Evolutionary conservation across 2,888 invertebrate genomes (phyloP), one percentile per base, ranked within the genome.

Genomic region (Bombylius discolor): DNA sequence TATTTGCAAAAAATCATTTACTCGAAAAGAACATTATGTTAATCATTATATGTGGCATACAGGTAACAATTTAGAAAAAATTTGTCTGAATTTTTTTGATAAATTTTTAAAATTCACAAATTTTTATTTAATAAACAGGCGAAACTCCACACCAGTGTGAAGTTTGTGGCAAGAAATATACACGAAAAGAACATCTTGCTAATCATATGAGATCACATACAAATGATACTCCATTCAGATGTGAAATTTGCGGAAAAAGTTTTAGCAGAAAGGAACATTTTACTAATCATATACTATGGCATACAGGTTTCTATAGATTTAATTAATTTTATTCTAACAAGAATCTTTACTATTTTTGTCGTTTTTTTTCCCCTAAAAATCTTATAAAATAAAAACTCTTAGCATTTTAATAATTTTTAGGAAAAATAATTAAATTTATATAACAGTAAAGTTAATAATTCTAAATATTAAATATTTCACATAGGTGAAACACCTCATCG

Each of bases 281-380:
- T 78, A 87, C 86, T 81, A 89, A 89, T 78, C 89, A 89, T 77
- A 88, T 89, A 73, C 79, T 89, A 81, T 89, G 89, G 89, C 89
- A 89, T 73, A 88, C 89, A 67, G 84, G 81, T 81, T 87, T 86
- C 85, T 31, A 86, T 86, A 69, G 81, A 86, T 49, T 87, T 87
- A 68, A 85, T 86, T 69, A 86, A 85, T 73, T 87, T 87, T 69
- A 85, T 85, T 32, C 86, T 87, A 71, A 85, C 86, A 7, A n/a
- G n/a, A n/a, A n/a, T n/a, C n/a, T n/a, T 87, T 87, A 70, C 5
- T 36, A 1, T 7, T 36, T 36, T 36, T 36, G 2, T 36, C 1
- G 1, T 7, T 7, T 36, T 36, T 36, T 36, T 7, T 36, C 5
- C 7, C 7, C 5, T 34, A 7, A 34, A 7, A 5, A 7, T 1